phyloP scores from a whole-genome alignment of 1,140 invertebrate genomes.

The Ips typographus region DNA sequence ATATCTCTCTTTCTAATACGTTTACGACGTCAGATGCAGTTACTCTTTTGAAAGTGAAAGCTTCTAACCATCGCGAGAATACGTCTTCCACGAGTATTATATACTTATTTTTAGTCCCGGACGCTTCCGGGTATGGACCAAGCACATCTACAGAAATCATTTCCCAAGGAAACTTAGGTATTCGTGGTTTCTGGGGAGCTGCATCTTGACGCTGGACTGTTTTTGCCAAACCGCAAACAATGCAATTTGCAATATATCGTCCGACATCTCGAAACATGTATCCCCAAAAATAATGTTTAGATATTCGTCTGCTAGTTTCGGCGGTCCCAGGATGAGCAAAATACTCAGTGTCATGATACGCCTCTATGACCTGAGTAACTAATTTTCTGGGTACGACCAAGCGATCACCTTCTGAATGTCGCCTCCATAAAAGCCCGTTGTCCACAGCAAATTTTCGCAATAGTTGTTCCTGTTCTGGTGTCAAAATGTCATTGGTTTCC shows the following conservation, averaged over 20 bases:
- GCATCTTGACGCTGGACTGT: background rate
- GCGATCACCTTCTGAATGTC: background rate
- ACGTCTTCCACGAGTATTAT: constrained; percentile 3
- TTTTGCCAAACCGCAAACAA: constrained; percentile 41
- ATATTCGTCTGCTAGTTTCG: no score
- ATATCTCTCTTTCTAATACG: background rate
- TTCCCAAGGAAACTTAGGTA: no score
- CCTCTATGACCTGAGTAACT: background rate
- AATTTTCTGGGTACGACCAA: background rate
- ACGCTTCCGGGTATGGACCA: background rate
- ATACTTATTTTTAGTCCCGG: background rate
- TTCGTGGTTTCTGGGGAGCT: background rate
- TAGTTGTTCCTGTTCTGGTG: no score
- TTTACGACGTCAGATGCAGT: background rate
- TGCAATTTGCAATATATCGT: no score
- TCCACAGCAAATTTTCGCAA: background rate
- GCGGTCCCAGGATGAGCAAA: background rate
- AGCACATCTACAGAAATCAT: background rate
- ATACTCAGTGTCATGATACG: background rate
- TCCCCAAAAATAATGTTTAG: no score
- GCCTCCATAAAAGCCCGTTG: background rate
- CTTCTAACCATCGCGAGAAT: constrained; percentile 17
- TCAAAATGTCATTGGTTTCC: no score
- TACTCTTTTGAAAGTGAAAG: background rate
- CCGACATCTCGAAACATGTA: no score